Base-by-base conservation (phyloP, 2,888 invertebrate genomes). In the Clostera curtula region DNA sequence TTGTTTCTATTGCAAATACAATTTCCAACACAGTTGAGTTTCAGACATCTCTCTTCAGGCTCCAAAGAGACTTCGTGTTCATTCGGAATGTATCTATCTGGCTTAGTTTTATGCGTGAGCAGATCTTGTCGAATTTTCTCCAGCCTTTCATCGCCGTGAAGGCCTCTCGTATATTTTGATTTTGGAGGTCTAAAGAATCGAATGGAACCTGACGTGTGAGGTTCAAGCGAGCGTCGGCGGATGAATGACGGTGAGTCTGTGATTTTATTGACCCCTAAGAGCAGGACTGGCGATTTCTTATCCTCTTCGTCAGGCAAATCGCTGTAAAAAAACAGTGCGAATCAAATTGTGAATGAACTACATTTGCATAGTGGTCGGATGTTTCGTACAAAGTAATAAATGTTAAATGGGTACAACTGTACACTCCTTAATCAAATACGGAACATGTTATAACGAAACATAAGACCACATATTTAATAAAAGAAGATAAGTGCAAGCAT, bases 231-330 rank as follows among this genome's bases (percentile, higher is more conserved):
- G 37, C 82, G 65, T 48, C 84, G 57, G 36, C 83, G 60, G 11
- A 74, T 62, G 35, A 75, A 72, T 1, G 49, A 51, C 13, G 84
- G 82, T 1, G 83, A 83, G 35, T 83, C 83, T 3, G 75, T 69
- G 48, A 74, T 86, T 60, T 87, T 87, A 64, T 86, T 88, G 35
- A 88, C 87, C 36, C 87, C 87, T 57, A 88, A 64, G 25, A 88
- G 85, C 34, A 88, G 79, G 25, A 88, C 88, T 5, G 85, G 82
- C 26, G 87, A 85, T 41, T 87, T 85, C 55, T 84, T 85, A 48
- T 88, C 88, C 49, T 85, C 84, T 51, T 82, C 77, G 59, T 88
- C 87, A 12, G 88, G 88, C 31, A 88, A 79, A 53, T 88, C 88
- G 58, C 88, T 88, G 85, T 24, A 79, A 80, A 54, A 39, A 56